These are phyloP conservation scores for Lateolabrax maculatus DNA, from an alignment of 2,797 vertebrate genomes.

Conservation along the genomic window DNA sequence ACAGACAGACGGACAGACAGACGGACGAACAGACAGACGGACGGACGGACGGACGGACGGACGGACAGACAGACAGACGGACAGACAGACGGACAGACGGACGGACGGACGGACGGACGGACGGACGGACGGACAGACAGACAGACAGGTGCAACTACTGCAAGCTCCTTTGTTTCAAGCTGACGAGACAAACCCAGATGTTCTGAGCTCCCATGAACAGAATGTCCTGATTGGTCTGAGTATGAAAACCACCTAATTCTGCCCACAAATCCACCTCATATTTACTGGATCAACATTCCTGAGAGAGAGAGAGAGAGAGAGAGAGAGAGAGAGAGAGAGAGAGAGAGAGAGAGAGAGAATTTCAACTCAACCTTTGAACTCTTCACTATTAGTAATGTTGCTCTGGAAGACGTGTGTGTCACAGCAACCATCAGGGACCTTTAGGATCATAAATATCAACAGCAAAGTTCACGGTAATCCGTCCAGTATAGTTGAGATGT, in stretches of 20 bases:
- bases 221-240: constrained; percentile 14
- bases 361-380: too few relatives aligned
- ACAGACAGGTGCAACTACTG: background rate
- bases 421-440: too few relatives aligned
- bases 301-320: background rate
- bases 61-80: background rate
- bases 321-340: background rate
- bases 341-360: too few relatives aligned
- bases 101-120: background rate
- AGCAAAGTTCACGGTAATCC: too few relatives aligned
- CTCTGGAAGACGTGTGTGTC: too few relatives aligned
- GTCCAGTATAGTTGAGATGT: too few relatives aligned
- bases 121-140: background rate
- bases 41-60: too few relatives aligned
- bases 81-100: background rate
- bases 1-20: background rate
- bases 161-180: background rate
- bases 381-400: background rate
- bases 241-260: constrained; percentile 19
- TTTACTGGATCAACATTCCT: constrained; percentile 50
- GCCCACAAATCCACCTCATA: constrained; percentile 29
- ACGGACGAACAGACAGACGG: too few relatives aligned
- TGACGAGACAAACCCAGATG: background rate
- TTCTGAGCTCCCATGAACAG: constrained; percentile 21
- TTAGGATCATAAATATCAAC: too few relatives aligned